Base-by-base conservation (phyloP, 2,888 invertebrate genomes). In the Lordiphosa fenestrarum region DNA sequence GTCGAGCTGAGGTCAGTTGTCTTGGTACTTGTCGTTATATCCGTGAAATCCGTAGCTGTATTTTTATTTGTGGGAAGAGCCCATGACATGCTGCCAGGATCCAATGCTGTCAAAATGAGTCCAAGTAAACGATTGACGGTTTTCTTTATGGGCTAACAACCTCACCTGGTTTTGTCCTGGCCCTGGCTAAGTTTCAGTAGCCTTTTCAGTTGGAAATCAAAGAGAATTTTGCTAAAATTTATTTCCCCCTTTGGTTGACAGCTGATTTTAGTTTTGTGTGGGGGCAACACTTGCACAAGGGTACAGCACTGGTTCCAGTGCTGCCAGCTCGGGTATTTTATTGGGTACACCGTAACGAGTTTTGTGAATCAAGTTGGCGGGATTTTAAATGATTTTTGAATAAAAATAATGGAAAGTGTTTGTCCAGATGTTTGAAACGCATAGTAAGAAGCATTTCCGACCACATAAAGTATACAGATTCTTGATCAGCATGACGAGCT, bases 241-340 rank as follows among this genome's bases (percentile, higher is more conserved):
- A 46, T 33, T 40, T 50, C 30, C 44, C 44, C 25, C 7, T 25
- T 25, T 25, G 49, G 46, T 21, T 64, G 55, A 64, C n/a, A 55
- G 65, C 40, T 55, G 64, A 48, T 35, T 42, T 50, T 51, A 15
- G 35, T 36, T 23, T 4, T 15, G 39, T 4, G 4, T 12, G 40
- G 35, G 35, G 23, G 21, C 40, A 48, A 48, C 21, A n/a, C 23
- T 23, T 23, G 23, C 23, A 23, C 6, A 6, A 23, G 23, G 23
- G 23, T 13, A 10, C 23, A 40, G 40, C 13, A 12, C 35, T 19
- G 47, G 13, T 36, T 41, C 9, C 13, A 58, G 41, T 35, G 53
- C 38, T 35, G 38, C 33, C 44, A 44, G 35, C 21, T 30, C 15
- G 9, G 9, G 30, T 9, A 9, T 9, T 9, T 9, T 30, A 7